A percentile compares a stretch with the other conserved stretches of the same genome.
phyloP scores from a whole-genome alignment of 1,140 invertebrate genomes.

The Pseudachorutes palmiensis region DNA sequence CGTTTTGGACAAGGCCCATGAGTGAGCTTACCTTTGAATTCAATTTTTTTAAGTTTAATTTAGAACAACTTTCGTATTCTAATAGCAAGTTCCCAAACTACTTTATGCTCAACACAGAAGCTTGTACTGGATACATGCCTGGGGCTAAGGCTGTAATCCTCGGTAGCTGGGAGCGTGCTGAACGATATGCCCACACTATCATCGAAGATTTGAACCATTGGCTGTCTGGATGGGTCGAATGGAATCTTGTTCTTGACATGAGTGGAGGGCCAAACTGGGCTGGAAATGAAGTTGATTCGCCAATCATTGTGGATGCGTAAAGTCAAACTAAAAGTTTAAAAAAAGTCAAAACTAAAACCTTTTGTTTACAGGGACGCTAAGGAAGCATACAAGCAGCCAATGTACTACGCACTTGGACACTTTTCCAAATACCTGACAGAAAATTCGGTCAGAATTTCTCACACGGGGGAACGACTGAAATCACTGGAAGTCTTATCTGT shows the following conservation, averaged over 20 bases:
- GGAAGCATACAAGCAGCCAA: conserved; percentile 80
- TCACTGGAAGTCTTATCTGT: conserved; percentile 48
- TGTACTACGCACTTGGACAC: conserved; percentile 77
- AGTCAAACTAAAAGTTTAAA: too few relatives aligned
- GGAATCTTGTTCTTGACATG: conserved; percentile 61
- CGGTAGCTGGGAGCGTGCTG: conserved; percentile 64
- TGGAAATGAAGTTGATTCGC: conserved; percentile 64
- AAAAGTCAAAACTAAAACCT: too few relatives aligned
- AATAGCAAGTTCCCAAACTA: conserved; percentile 58
- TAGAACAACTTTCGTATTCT: too few relatives aligned
- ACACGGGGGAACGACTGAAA: neutral
- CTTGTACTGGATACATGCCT: conserved; percentile 22
- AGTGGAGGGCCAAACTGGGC: conserved; percentile 74
- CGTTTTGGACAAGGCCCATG: conserved; percentile 50
- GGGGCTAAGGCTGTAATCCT: conserved; percentile 47
- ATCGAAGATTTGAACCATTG: conserved; percentile 63
- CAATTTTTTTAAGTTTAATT: too few relatives aligned
- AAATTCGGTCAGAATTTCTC: conserved; percentile 48
- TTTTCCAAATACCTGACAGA: conserved; percentile 70
- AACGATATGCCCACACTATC: conserved; percentile 59
- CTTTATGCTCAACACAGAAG: conserved; percentile 68
- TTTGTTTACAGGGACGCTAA: conserved; percentile 30
- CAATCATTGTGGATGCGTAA: conserved; percentile 59
- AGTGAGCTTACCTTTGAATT: too few relatives aligned
- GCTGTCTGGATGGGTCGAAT: conserved; percentile 72